Base-by-base conservation (phyloP, 2,113 vertebrate genomes). In the Chamaetylas fuelleborni region DNA sequence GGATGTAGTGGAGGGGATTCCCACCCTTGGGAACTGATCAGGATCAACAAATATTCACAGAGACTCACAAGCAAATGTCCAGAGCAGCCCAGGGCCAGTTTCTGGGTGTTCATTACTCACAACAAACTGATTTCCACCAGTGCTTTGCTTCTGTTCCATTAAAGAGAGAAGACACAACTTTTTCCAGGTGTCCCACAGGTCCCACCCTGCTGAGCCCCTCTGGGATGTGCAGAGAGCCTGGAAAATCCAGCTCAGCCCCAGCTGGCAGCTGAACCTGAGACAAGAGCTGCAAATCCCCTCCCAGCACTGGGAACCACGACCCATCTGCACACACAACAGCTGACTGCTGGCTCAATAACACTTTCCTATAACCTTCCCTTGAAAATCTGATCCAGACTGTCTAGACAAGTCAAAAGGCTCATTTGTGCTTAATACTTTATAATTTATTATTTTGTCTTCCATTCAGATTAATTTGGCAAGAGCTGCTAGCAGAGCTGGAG, bases 341-440 rank as follows among this genome's bases (percentile, higher is more conserved):
- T 91, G 81, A 70, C 84, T 95, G 54, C 20, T 96, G 93, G 93
- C 90, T 7, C 57, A 24, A 7, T 5, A 45, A 51, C 50, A 23
- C 81, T 74, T 64, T 73, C 94, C 83, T 83, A 4, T 28, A 62
- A 42, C 40, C 81, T 62, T 15, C 64, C 92, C 89, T 70, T 90
- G 88, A 95, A 97, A 90, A 90, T 19, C 82, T 81, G 64, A 77
- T 93, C 88, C 94, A 93, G 95, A 72, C 92, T 94, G 95, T 96
- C 96, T 96, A 96, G 95, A 95, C 96, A 96, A 95, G 95, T 82
- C 86, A 77, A 88, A 94, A 88, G 33, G 65, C 91, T 93, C 78
- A 36, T 91, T 95, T 82, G 42, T 69, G 70, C 62, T 65, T 69
- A 65, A 89, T 87, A 53, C 65, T 87, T 95, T 72, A 16, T 64